These are phyloP conservation scores for Hestina assimilis DNA, from an alignment of 1,140 invertebrate species.

Conservation along the genomic window DNA sequence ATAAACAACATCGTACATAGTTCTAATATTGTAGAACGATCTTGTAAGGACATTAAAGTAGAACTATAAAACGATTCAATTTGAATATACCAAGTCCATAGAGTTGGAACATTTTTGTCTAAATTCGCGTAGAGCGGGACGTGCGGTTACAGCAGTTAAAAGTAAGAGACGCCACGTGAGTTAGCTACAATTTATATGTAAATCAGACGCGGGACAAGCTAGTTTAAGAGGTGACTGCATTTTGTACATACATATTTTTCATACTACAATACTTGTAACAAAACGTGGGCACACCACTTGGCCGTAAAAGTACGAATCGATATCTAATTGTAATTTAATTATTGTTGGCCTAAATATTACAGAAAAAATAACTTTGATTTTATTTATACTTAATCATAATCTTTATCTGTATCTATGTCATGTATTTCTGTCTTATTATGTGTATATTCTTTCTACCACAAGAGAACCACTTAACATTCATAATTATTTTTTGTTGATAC, in stretches of 20 bases:
- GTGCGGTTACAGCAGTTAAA: conserved; percentile 69
- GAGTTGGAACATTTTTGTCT: conserved; percentile 8
- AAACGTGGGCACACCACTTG: too few relatives aligned
- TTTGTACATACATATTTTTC: not conserved
- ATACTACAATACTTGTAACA: too few relatives aligned
- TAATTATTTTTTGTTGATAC: too few relatives aligned
- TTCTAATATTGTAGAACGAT: not conserved
- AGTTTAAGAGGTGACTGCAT: conserved; percentile 31
- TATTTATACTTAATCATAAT: too few relatives aligned
- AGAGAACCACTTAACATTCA: too few relatives aligned
- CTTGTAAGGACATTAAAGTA: not conserved
- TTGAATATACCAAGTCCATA: conserved; percentile 1
- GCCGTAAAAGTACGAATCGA: too few relatives aligned
- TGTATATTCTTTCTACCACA: too few relatives aligned
- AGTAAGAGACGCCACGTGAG: conserved; percentile 72
- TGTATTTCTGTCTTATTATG: too few relatives aligned
- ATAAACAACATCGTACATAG: not conserved
- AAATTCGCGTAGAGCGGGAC: conserved; percentile 22
- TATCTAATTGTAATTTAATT: too few relatives aligned
- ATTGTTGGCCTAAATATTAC: too few relatives aligned
- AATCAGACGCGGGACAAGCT: conserved; percentile 51
- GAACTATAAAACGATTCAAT: conserved; percentile 1
- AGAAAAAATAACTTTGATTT: too few relatives aligned
- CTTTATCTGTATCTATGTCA: too few relatives aligned
- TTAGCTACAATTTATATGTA: conserved; percentile 76